Conservation (phyloP, 30 jellyfish, hydroid and myxozoan genomes). For the Cassiopea andromeda region DNA sequence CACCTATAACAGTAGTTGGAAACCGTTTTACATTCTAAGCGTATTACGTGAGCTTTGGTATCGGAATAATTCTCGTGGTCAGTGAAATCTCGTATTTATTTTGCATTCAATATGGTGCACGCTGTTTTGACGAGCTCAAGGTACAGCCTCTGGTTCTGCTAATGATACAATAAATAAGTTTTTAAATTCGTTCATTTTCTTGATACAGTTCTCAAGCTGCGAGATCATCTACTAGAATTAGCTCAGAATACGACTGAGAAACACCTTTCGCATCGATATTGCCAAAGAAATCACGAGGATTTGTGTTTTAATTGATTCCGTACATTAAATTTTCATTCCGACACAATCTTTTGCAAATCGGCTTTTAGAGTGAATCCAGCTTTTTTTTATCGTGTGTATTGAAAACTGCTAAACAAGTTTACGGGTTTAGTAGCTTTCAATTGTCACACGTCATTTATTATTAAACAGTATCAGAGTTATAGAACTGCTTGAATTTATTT, state of each 20-base stretch:
- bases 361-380: constrained; percentile 68
- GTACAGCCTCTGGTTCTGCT: constrained; percentile 17
- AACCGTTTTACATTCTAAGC: not conserved
- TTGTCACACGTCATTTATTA: constrained; percentile 35
- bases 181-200: not conserved
- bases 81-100: constrained; percentile 13
- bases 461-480: constrained; percentile 36
- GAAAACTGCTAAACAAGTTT: constrained; percentile 64
- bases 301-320: constrained; percentile 42
- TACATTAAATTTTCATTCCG: constrained; percentile 76
- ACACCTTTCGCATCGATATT: constrained; percentile 55
- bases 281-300: constrained; percentile 56
- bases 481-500: constrained; percentile 30
- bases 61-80: constrained; percentile 38
- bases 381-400: constrained; percentile 51
- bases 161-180: constrained; percentile 32
- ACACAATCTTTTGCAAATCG: constrained; percentile 66
- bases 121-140: constrained; percentile 43
- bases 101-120: constrained; percentile 32
- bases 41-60: not conserved
- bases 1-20: constrained; percentile 13
- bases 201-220: constrained; percentile 51
- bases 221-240: constrained; percentile 46
- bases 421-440: constrained; percentile 60
- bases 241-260: constrained; percentile 37